These are phyloP conservation scores for Electrophaes corylata DNA, from an alignment of 2,888 invertebrate species.

Conservation along the genomic window DNA sequence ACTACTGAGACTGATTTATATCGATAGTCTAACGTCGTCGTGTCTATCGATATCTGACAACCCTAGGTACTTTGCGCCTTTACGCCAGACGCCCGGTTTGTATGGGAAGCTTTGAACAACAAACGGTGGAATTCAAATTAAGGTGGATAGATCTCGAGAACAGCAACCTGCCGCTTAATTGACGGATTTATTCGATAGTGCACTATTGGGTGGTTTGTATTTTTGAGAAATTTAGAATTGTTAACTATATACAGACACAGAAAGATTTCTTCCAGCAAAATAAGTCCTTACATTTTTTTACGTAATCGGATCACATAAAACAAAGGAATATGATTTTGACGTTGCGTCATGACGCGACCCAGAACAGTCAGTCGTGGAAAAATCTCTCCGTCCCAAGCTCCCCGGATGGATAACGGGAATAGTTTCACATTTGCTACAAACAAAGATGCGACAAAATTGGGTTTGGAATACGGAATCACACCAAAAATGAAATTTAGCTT, in stretches of 20 bases:
- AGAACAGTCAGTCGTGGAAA: slow-evolving; percentile 41
- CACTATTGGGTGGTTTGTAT: slow-evolving; percentile 13
- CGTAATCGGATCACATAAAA: slow-evolving; percentile 42
- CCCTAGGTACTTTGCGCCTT: slow-evolving; percentile 23
- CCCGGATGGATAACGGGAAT: slow-evolving; percentile 50
- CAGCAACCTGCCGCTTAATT: slow-evolving; percentile 27
- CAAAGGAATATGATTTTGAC: slow-evolving; percentile 40
- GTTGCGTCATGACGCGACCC: slow-evolving; percentile 40
- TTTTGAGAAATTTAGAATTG: background rate
- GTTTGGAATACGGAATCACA: slow-evolving; percentile 62
- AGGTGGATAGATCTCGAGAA: slow-evolving; percentile 29
- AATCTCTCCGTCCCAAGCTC: slow-evolving; percentile 42
- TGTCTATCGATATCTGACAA: slow-evolving; percentile 31
- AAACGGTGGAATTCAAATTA: slow-evolving; percentile 33
- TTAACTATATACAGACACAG: background rate
- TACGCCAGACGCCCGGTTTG: slow-evolving; percentile 28
- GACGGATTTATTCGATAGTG: slow-evolving; percentile 28
- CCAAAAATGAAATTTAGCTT: slow-evolving; percentile 68
- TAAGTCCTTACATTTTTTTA: slow-evolving; percentile 27
- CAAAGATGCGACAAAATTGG: slow-evolving; percentile 60
- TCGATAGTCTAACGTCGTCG: slow-evolving; percentile 51
- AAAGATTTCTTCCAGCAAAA: slow-evolving; percentile 3
- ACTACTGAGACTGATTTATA: slow-evolving; percentile 75
- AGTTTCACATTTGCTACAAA: slow-evolving; percentile 58
- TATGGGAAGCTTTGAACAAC: slow-evolving; percentile 34